These are phyloP conservation scores for Chydorus sphaericus DNA, from an alignment of 2,888 invertebrate genomes.

Conservation along the genomic window DNA sequence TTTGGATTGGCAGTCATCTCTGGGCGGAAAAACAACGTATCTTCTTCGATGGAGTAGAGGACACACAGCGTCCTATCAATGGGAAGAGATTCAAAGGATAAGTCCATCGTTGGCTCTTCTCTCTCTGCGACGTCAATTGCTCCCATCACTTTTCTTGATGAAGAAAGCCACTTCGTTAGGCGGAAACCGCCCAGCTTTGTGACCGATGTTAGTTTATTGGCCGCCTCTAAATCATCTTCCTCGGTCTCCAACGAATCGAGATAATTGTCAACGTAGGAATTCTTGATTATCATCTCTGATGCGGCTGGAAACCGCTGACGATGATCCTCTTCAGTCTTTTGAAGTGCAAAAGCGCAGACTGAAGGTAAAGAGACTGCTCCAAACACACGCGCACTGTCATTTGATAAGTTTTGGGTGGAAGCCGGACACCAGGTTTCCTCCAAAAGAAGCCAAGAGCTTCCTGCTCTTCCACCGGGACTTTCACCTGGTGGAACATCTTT, in stretches of 20 bases:
- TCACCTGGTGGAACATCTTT: conserved; percentile 17
- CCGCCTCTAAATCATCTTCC: conserved; percentile 11
- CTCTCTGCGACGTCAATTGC: not conserved
- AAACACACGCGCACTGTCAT: conserved; percentile 16
- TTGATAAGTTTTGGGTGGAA: conserved; percentile 2
- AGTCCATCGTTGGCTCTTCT: not conserved
- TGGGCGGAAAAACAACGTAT: conserved; percentile 1
- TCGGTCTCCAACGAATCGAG: conserved; percentile 12
- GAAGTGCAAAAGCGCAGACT: conserved; percentile 13
- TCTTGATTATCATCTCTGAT: conserved; percentile 11
- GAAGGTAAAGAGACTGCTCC: conserved; percentile 14
- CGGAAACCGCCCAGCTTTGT: conserved; percentile 15
- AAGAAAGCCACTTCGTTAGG: conserved; percentile 12
- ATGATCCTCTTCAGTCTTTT: conserved; percentile 15
- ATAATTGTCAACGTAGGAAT: conserved; percentile 18
- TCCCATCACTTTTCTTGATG: conserved; percentile 11
- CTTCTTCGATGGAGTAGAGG: not conserved
- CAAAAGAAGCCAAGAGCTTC: conserved; percentile 17
- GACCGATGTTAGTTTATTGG: conserved; percentile 6
- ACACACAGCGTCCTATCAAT: conserved; percentile 2
- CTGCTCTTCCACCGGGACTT: conserved; percentile 14
- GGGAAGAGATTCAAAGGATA: not conserved
- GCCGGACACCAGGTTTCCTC: conserved; percentile 11
- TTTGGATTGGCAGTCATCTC: not conserved
- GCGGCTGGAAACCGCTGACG: conserved; percentile 14